These are phyloP conservation scores for Polymixis flavicincta DNA, from an alignment of 2,888 invertebrate genomes.

Conservation along the genomic window DNA sequence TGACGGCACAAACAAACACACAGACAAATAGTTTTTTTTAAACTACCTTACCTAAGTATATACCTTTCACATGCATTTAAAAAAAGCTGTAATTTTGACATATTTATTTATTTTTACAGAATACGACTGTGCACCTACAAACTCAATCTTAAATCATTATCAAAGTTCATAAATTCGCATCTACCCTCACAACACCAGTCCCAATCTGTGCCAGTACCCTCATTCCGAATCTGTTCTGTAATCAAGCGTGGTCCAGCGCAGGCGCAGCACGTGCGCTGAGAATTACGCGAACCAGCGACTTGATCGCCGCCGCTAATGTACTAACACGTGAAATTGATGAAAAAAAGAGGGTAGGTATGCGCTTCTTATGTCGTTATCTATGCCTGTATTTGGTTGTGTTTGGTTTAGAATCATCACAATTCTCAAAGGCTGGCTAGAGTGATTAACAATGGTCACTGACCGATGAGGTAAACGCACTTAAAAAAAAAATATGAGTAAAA, in stretches of 20 bases:
- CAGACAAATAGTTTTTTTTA: no score
- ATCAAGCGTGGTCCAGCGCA: constrained; percentile 50
- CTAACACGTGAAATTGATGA: constrained; percentile 55
- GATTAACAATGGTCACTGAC: no score
- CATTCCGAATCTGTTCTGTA: constrained; percentile 32
- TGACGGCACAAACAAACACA: no score
- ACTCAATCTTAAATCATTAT: not conserved
- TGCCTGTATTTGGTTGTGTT: not conserved
- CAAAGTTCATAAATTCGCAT: not conserved
- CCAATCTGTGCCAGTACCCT: constrained; percentile 3
- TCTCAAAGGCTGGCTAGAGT: no score
- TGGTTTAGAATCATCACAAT: not conserved
- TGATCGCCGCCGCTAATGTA: constrained; percentile 72
- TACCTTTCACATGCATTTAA: no score
- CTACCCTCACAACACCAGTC: not conserved
- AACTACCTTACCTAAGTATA: no score
- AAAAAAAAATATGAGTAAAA: no score
- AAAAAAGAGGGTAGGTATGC: constrained; percentile 42
- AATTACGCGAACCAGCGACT: constrained; percentile 70
- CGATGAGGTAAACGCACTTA: no score
- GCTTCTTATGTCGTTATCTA: not conserved
- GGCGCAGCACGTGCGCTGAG: constrained; percentile 72
- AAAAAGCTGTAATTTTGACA: no score
- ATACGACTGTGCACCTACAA: not conserved
- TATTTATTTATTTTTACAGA: no score